These are phyloP conservation scores for Eupelmus urozonus DNA, from an alignment of 2,888 invertebrate genomes.

Conservation along the genomic window DNA sequence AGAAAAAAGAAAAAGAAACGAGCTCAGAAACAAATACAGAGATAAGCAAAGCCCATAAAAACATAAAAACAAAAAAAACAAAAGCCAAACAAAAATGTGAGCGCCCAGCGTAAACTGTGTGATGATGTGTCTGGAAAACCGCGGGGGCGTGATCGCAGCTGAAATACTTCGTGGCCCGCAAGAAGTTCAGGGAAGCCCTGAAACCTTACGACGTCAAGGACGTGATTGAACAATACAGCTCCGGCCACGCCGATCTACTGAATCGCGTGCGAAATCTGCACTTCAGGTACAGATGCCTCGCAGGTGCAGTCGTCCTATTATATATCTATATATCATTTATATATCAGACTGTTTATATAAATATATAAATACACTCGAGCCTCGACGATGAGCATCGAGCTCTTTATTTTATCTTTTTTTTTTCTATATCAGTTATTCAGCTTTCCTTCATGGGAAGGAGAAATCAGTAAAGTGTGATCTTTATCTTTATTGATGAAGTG, in stretches of 20 bases:
- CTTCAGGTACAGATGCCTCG: slow-evolving; percentile 81
- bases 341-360: slow-evolving; percentile 30
- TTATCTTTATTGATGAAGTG: neutral
- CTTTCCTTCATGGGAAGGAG: slow-evolving; percentile 26
- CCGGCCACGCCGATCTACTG: slow-evolving; percentile 91
- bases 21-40: neutral
- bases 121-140: slow-evolving; percentile 63
- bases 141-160: slow-evolving; percentile 78
- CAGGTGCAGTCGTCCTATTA: slow-evolving; percentile 57
- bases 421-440: slow-evolving; percentile 29
- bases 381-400: slow-evolving; percentile 34
- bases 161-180: slow-evolving; percentile 93
- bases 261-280: slow-evolving; percentile 92
- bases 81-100: slow-evolving; percentile 49
- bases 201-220: slow-evolving; percentile 97
- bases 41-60: neutral
- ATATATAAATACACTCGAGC: slow-evolving; percentile 23
- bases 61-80: slow-evolving; percentile 11
- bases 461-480: slow-evolving; percentile 30
- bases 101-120: slow-evolving; percentile 62
- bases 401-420: slow-evolving; percentile 25
- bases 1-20: neutral
- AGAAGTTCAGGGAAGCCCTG: slow-evolving; percentile 94
- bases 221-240: slow-evolving; percentile 95
- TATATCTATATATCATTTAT: slow-evolving; percentile 25